phyloP scores from a whole-genome alignment of 2,113 vertebrate species.

The Notothenia coriiceps region DNA sequence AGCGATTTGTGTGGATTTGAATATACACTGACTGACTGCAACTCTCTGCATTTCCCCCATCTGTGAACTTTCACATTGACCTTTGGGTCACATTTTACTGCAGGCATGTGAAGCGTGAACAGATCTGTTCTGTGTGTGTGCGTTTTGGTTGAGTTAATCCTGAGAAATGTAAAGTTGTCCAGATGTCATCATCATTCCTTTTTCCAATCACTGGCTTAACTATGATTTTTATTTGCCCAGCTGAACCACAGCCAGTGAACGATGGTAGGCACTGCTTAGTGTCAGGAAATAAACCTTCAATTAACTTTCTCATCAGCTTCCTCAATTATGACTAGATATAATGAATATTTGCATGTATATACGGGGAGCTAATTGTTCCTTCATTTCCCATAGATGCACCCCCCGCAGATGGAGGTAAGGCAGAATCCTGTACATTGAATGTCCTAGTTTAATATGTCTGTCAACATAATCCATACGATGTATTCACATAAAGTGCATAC shows the following conservation, averaged over 20 bases:
- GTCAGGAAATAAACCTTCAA: slow-evolving; percentile 19
- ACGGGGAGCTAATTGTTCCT: slow-evolving; percentile 42
- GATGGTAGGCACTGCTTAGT: slow-evolving; percentile 36
- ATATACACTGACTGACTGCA: slow-evolving; percentile 19
- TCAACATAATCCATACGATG: slow-evolving; percentile 55
- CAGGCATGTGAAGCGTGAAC: slow-evolving; percentile 34
- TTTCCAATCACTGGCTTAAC: slow-evolving; percentile 8
- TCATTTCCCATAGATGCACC: slow-evolving; percentile 56
- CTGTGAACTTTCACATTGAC: slow-evolving; percentile 7
- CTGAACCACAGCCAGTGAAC: background rate
- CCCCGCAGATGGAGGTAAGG: slow-evolving; percentile 76
- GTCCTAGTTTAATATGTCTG: slow-evolving; percentile 11
- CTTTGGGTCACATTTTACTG: slow-evolving; percentile 22
- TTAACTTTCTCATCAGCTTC: slow-evolving; percentile 9
- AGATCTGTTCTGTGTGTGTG: background rate
- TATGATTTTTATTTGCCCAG: slow-evolving; percentile 31
- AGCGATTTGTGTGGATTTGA: slow-evolving; percentile 16
- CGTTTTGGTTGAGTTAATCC: slow-evolving; percentile 1
- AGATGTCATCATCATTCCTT: background rate
- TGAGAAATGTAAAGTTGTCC: background rate
- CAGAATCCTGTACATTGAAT: slow-evolving; percentile 11
- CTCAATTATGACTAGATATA: background rate
- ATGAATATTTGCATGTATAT: slow-evolving; percentile 3
- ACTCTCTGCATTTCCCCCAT: slow-evolving; percentile 34
- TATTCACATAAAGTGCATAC: slow-evolving; percentile 69